A percentile compares a stretch with the other conserved stretches of the same genome.
Evolutionary conservation across 1,140 invertebrate species (phyloP).

Genomic region (Eupeodes corollae): DNA sequence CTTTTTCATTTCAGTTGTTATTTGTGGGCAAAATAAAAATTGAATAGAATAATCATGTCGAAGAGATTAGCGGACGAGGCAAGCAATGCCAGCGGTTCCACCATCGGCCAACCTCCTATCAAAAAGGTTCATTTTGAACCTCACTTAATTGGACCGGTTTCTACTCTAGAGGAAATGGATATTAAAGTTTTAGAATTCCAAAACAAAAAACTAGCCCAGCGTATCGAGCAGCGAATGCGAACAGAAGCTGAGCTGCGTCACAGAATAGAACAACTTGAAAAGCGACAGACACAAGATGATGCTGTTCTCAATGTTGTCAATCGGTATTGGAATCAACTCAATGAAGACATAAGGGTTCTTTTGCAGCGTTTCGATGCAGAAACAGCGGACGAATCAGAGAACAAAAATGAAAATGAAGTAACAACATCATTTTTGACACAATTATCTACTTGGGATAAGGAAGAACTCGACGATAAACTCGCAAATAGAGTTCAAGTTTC

Average conservation of each 20-base stretch:
- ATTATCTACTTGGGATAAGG: conserved; percentile 96
- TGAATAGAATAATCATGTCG: conserved; percentile 42
- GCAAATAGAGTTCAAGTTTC: conserved; percentile 88
- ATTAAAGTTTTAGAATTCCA: conserved; percentile 94
- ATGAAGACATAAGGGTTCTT: conserved; percentile 91
- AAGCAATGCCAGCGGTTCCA: conserved; percentile 12
- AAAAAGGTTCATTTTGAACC: conserved; percentile 93
- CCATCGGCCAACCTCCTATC: conserved; percentile 49
- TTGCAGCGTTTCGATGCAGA: conserved; percentile 94
- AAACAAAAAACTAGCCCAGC: conserved; percentile 90
- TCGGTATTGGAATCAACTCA: conserved; percentile 94
- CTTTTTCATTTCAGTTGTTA: too few species aligned
- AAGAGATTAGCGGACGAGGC: conserved; percentile 58
- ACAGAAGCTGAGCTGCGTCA: conserved; percentile 81
- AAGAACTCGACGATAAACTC: conserved; percentile 90
- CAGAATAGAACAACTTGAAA: conserved; percentile 92
- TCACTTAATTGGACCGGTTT: conserved; percentile 81
- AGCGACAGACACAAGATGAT: conserved; percentile 94
- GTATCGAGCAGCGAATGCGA: conserved; percentile 80
- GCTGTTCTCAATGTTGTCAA: conserved; percentile 96
- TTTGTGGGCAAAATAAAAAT: too few species aligned
- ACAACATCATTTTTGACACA: conserved; percentile 93
- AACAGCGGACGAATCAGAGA: conserved; percentile 91
- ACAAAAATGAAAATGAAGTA: conserved; percentile 92
- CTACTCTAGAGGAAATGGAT: conserved; percentile 92